These are phyloP conservation scores for Salmo trutta DNA, from an alignment of 2,797 vertebrate genomes.

Conservation along the genomic window DNA sequence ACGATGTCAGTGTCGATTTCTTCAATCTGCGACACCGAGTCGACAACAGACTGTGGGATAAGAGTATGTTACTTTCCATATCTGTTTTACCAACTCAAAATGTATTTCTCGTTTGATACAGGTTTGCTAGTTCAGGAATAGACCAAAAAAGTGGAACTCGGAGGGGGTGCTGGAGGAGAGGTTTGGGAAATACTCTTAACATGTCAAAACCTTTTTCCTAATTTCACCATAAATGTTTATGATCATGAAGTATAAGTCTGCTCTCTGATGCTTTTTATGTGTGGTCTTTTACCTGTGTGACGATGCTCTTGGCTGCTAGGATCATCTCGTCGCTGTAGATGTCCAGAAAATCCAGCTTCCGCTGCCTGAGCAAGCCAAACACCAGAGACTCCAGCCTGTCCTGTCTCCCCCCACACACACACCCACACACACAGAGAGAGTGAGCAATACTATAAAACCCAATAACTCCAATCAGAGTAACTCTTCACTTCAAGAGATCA, in stretches of 20 bases:
- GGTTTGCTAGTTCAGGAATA: no score
- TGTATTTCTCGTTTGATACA: no score
- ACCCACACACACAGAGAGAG: slow-evolving; percentile 85
- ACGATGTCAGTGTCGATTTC: slow-evolving; percentile 90
- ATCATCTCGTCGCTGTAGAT: slow-evolving; percentile 96
- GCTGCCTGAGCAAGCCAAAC: slow-evolving; percentile 92
- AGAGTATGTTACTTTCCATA: slow-evolving; percentile 11
- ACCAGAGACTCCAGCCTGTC: slow-evolving; percentile 92
- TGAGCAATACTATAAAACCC: neutral
- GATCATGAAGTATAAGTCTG: no score
- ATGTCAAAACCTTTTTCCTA: neutral
- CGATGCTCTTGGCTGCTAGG: slow-evolving; percentile 85
- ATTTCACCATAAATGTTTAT: no score
- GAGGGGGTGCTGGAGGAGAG: neutral
- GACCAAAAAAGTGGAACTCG: no score
- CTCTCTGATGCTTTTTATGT: neutral
- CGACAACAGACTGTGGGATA: slow-evolving; percentile 81
- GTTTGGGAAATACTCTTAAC: neutral
- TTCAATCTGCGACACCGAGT: slow-evolving; percentile 85
- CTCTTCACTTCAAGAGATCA: neutral
- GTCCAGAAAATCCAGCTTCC: slow-evolving; percentile 95
- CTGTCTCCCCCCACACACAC: slow-evolving; percentile 74
- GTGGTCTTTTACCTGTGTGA: slow-evolving; percentile 83
- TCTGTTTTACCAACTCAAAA: no score
- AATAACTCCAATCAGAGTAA: neutral